A percentile compares a stretch with the other conserved stretches of the same genome.
Evolutionary conservation across 35 echinoderm and acorn worm genomes (phyloP).

Genomic region (Apostichopus japonicus): DNA sequence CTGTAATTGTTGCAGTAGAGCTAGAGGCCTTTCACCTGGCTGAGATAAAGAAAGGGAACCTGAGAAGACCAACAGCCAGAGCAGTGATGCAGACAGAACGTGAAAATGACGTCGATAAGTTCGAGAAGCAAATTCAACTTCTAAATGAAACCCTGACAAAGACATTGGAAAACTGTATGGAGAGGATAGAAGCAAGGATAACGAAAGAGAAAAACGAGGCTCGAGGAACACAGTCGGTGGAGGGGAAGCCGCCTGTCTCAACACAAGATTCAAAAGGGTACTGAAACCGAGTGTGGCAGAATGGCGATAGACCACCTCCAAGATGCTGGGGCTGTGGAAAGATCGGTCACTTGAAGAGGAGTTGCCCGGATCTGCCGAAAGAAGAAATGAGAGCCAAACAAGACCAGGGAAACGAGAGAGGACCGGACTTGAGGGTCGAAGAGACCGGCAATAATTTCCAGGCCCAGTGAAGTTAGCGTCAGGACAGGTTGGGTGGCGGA

Average conservation of each 20-base stretch:
- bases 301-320: background rate
- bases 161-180: background rate
- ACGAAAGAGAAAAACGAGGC: too few species aligned
- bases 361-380: background rate
- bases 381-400: background rate
- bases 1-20: constrained; percentile 28
- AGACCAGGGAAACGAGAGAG: constrained; percentile 20
- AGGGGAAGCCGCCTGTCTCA: too few species aligned
- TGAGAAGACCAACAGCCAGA: too few species aligned
- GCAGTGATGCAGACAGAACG: too few species aligned
- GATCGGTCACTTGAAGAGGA: background rate
- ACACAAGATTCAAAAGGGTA: background rate
- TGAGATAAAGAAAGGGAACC: too few species aligned
- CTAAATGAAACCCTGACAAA: background rate
- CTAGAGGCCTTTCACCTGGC: constrained; percentile 53
- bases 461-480: constrained; percentile 25
- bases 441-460: background rate
- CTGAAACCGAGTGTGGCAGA: background rate
- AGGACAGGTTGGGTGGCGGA: too few species aligned
- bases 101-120: background rate
- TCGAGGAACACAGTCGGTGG: background rate
- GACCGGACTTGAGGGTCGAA: background rate
- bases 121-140: background rate
- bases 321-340: constrained; percentile 23
- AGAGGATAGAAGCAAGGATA: background rate